Percentiles rank a stretch among this genome's conserved stretches.
These are phyloP conservation scores for Scytalopus superciliaris DNA, from an alignment of 2,113 vertebrate species.

Conservation along the genomic window DNA sequence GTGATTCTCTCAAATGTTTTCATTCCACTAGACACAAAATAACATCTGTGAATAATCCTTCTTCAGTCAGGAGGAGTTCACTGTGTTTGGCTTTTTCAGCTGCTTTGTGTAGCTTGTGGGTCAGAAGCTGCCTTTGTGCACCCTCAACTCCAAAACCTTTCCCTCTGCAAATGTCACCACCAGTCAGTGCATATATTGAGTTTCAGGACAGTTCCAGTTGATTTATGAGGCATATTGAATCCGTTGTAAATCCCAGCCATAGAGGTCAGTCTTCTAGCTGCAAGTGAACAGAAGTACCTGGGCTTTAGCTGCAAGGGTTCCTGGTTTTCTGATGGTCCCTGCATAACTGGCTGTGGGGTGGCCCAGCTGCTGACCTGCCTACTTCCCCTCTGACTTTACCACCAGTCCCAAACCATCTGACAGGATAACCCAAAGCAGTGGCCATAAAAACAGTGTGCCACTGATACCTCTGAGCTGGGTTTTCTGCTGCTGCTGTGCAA, in stretches of 20 bases:
- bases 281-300: background rate
- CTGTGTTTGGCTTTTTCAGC: background rate
- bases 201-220: background rate
- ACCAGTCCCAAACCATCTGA: background rate
- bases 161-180: background rate
- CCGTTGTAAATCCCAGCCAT: background rate
- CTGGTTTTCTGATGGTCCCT: accelerated
- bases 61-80: background rate
- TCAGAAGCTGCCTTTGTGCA: background rate
- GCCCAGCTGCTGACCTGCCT: background rate
- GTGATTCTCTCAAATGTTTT: background rate
- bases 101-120: background rate
- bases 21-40: background rate
- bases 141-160: background rate
- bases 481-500: background rate
- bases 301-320: background rate
- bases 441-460: accelerated
- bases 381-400: background rate
- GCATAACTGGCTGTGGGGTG: no score
- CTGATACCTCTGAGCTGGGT: background rate
- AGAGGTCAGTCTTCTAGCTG: background rate
- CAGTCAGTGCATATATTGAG: background rate
- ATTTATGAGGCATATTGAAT: background rate
- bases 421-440: background rate
- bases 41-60: background rate